phyloP scores from a whole-genome alignment of 2,113 vertebrate genomes.

The Nicator chloris region DNA sequence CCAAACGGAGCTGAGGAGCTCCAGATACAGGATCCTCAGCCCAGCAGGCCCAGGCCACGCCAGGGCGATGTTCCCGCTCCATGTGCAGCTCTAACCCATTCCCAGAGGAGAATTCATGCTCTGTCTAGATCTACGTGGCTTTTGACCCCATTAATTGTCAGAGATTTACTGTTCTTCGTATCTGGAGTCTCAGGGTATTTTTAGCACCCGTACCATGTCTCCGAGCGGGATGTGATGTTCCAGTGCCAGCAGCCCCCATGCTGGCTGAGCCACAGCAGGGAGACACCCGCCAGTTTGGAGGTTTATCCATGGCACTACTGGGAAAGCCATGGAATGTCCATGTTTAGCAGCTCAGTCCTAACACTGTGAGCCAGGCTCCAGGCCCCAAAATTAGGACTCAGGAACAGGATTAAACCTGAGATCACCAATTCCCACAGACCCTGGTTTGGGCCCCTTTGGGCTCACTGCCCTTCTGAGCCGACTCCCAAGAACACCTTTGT shows the following conservation, averaged over 20 bases:
- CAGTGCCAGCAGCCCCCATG: not conserved
- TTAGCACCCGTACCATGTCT: accelerated
- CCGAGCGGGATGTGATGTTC: not conserved
- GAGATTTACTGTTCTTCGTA: not conserved
- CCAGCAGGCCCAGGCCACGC: not conserved
- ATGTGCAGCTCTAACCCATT: accelerated
- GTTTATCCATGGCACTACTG: accelerated
- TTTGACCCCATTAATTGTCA: not conserved
- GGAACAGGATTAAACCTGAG: not conserved
- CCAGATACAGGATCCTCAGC: not conserved
- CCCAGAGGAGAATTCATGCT: not conserved
- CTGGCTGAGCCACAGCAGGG: not conserved
- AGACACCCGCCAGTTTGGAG: accelerated
- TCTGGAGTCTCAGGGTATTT: not conserved
- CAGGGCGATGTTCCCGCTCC: accelerated
- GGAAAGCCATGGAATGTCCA: accelerated
- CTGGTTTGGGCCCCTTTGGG: not conserved
- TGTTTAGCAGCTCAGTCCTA: not conserved
- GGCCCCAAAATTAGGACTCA: not conserved
- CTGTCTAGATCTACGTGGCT: accelerated
- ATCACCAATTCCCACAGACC: not conserved
- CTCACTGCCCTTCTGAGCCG: not conserved
- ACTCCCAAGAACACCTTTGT: not conserved
- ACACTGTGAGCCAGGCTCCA: not conserved
- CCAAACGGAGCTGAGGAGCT: not conserved